Evolutionary conservation across 2,797 vertebrate species (phyloP).

Genomic region (Lepus townsendii): DNA sequence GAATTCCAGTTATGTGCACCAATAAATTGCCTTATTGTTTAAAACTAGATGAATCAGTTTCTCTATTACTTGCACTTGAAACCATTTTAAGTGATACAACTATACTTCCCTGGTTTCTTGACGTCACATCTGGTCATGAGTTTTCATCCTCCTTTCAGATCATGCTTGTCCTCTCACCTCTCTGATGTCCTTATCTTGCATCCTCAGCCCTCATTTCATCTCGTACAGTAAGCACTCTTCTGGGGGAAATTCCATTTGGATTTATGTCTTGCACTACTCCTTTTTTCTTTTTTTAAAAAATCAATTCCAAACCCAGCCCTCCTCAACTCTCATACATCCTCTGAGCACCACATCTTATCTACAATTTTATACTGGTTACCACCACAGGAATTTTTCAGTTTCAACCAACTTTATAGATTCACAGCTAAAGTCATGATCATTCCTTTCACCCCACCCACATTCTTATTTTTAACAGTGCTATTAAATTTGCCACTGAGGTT

Average conservation of each 20-base stretch:
- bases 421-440: not conserved
- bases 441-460: not conserved
- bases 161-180: conserved; percentile 41
- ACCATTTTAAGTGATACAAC: conserved; percentile 67
- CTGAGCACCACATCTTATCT: not conserved
- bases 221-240: not conserved
- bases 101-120: conserved; percentile 71
- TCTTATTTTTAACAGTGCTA: not conserved
- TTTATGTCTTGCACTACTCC: not conserved
- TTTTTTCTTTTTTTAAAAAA: not conserved
- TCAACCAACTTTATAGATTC: not conserved
- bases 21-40: conserved; percentile 77
- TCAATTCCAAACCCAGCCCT: not conserved
- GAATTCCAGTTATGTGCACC: conserved; percentile 73
- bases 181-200: not conserved
- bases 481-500: not conserved
- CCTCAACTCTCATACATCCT: not conserved
- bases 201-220: not conserved
- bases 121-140: conserved; percentile 59
- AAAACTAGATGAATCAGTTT: conserved; percentile 56
- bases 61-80: conserved; percentile 73
- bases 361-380: not conserved
- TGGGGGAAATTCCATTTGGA: conserved; percentile 21
- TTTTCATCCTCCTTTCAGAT: conserved; percentile 6
- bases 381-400: not conserved